Conservation (phyloP, 35 echinoderm and acorn worm genomes). For the Amphiura filiformis region DNA sequence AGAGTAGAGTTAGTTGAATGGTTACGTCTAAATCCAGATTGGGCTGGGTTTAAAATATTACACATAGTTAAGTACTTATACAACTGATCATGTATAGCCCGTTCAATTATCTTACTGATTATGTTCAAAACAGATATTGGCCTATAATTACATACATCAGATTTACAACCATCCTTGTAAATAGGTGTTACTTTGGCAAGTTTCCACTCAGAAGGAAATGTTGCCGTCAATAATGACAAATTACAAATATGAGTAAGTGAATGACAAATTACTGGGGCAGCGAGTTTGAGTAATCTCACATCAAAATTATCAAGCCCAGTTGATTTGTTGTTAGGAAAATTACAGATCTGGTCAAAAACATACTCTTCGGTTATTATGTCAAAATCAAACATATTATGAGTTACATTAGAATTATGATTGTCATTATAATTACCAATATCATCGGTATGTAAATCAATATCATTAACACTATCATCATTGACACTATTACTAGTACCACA, state of each 20-base stretch:
- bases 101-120: slow-evolving; percentile 39
- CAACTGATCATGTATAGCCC: slow-evolving; percentile 27
- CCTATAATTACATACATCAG: slow-evolving; percentile 18
- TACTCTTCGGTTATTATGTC: background rate
- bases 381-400: background rate
- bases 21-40: too few species aligned
- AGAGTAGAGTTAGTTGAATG: too few species aligned
- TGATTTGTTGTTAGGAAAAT: slow-evolving; percentile 14
- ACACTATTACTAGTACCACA: background rate
- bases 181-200: slow-evolving; percentile 23
- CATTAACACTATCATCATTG: background rate
- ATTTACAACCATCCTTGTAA: slow-evolving; percentile 22
- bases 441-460: too few species aligned
- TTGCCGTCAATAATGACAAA: background rate
- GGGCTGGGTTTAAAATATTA: too few species aligned
- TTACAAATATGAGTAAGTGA: background rate
- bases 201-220: slow-evolving; percentile 40
- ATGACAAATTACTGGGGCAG: background rate
- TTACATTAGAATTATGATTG: too few species aligned
- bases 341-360: background rate
- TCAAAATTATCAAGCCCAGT: slow-evolving; percentile 18
- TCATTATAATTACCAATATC: too few species aligned
- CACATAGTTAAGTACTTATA: slow-evolving; percentile 9
- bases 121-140: slow-evolving; percentile 44
- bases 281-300: background rate